A percentile compares a stretch with the other conserved stretches of the same genome.
Evolutionary conservation across 2,113 vertebrate species (phyloP).

Genomic region (pig (Sus scrofa)): DNA sequence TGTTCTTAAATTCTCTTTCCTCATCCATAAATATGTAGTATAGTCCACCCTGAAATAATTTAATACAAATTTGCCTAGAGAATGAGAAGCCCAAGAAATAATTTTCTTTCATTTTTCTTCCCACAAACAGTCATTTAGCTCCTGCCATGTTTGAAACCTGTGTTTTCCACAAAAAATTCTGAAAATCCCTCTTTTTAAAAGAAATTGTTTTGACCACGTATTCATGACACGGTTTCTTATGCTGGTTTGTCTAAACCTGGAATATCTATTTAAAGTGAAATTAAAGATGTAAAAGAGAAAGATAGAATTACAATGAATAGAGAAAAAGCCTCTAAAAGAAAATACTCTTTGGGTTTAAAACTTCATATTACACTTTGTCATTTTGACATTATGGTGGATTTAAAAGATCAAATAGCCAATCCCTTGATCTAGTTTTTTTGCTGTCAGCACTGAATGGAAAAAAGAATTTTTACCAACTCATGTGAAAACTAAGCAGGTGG

Average conservation of each 20-base stretch:
- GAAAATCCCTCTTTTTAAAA: conserved; percentile 24
- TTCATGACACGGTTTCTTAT: neutral
- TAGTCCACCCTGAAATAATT: neutral
- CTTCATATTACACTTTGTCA: neutral
- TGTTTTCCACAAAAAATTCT: conserved; percentile 32
- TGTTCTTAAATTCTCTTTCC: neutral
- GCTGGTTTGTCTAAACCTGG: neutral
- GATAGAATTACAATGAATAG: neutral
- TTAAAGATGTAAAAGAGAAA: neutral
- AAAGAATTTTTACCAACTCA: neutral
- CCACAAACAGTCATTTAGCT: conserved; percentile 46
- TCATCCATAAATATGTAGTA: neutral
- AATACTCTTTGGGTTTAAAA: conserved; percentile 51
- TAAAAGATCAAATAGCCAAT: conserved; percentile 54
- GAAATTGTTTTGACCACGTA: neutral
- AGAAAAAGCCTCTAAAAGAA: conserved; percentile 38
- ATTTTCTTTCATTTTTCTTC: conserved; percentile 23
- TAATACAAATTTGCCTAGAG: neutral
- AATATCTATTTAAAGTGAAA: conserved; percentile 25
- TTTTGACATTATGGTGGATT: conserved; percentile 37
- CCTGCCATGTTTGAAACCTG: neutral
- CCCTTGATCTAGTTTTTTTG: neutral
- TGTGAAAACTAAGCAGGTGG: conserved; percentile 44
- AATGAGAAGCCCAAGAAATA: neutral
- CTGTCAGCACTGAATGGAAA: neutral